phyloP scores from a whole-genome alignment of 2,113 vertebrate genomes.

The Buteo buteo region DNA sequence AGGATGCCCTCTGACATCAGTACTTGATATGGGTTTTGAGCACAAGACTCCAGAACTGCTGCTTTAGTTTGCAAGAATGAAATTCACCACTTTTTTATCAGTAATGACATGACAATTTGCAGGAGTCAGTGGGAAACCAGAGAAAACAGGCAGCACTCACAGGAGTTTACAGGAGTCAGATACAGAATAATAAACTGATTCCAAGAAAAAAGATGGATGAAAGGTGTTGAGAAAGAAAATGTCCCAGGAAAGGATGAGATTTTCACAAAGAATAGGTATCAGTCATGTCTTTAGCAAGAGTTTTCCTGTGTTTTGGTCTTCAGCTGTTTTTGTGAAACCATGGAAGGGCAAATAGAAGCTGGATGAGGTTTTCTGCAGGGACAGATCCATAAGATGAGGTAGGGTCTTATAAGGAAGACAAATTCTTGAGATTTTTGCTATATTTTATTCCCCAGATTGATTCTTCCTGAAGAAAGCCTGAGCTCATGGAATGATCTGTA shows the following conservation, averaged over 20 bases:
- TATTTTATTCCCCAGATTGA: background rate
- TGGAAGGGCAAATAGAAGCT: background rate
- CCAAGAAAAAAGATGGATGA: background rate
- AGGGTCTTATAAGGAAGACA: background rate
- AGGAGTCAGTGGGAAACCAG: background rate
- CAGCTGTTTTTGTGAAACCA: background rate
- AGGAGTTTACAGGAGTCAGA: background rate
- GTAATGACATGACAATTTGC: background rate
- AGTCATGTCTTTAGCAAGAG: background rate
- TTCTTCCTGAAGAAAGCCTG: background rate
- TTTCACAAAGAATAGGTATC: background rate
- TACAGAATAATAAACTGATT: background rate
- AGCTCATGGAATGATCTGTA: background rate
- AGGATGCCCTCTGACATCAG: accelerated
- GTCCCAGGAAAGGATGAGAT: background rate
- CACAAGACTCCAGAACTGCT: background rate
- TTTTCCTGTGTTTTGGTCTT: background rate
- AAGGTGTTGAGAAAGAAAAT: background rate
- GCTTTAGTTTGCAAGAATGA: background rate
- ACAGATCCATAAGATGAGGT: background rate
- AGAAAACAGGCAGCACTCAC: background rate
- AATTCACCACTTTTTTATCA: background rate
- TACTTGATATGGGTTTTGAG: background rate
- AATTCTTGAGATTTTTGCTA: background rate
- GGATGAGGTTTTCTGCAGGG: background rate